Conservation (phyloP, 2,888 invertebrate species). For the Choreutis nemorana region DNA sequence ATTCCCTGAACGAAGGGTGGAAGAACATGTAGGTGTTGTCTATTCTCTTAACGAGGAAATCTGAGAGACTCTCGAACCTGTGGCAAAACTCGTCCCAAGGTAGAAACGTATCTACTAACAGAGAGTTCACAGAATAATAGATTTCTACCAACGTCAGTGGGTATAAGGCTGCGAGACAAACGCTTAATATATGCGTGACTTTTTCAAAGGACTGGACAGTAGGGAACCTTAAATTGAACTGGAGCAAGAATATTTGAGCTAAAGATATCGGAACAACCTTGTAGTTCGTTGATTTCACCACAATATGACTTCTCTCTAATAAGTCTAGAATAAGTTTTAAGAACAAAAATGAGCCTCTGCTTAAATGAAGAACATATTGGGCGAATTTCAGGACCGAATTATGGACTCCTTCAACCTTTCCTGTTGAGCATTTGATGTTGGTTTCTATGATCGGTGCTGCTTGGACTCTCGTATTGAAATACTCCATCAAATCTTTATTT, state of each 20-base stretch:
- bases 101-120: slow-evolving; percentile 79
- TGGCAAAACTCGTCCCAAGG: slow-evolving; percentile 92
- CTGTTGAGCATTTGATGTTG: slow-evolving; percentile 76
- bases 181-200: slow-evolving; percentile 86
- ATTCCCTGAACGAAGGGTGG: slow-evolving; percentile 97
- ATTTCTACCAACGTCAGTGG: slow-evolving; percentile 91
- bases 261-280: slow-evolving; percentile 90
- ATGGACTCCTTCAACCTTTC: slow-evolving; percentile 71
- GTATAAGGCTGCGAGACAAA: slow-evolving; percentile 90
- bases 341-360: slow-evolving; percentile 91
- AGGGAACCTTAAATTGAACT: slow-evolving; percentile 92
- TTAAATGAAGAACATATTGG: slow-evolving; percentile 81
- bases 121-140: slow-evolving; percentile 90
- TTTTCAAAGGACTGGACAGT: slow-evolving; percentile 91
- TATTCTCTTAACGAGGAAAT: slow-evolving; percentile 87
- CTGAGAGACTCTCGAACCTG: slow-evolving; percentile 84
- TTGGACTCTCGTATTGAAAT: slow-evolving; percentile 83
- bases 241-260: slow-evolving; percentile 88
- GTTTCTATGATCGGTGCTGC: slow-evolving; percentile 84
- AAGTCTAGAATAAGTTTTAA: slow-evolving; percentile 91
- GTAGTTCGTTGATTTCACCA: slow-evolving; percentile 92
- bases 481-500: slow-evolving; percentile 87
- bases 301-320: slow-evolving; percentile 89
- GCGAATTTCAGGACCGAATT: slow-evolving; percentile 81
- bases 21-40: slow-evolving; percentile 98